phyloP scores from a whole-genome alignment of 2,113 vertebrate species.

The Lethenteron reissneri region DNA sequence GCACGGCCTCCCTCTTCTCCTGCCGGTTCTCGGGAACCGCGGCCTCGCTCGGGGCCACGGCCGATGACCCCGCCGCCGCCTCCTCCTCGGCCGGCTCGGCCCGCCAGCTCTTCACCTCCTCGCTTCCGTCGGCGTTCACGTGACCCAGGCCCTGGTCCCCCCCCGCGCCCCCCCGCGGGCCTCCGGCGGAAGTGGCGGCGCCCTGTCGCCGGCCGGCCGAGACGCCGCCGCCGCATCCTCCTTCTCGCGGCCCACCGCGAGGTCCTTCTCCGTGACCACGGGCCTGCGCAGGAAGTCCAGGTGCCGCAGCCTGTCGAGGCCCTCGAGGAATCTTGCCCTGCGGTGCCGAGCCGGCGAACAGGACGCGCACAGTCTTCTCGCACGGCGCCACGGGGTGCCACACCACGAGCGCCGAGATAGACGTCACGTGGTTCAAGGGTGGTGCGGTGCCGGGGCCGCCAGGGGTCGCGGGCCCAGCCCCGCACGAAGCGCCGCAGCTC shows the following conservation, averaged over 20 bases:
- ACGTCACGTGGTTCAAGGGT: conserved; percentile 29
- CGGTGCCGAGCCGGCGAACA: conserved; percentile 65
- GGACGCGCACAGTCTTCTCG: conserved; percentile 57
- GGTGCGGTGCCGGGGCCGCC: conserved; percentile 19
- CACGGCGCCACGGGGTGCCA: conserved; percentile 49
- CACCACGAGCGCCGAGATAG: conserved; percentile 53
- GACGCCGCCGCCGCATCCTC: neutral
- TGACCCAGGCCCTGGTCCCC: conserved; percentile 4
- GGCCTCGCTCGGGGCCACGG: too few species aligned
- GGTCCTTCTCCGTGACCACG: conserved; percentile 34
- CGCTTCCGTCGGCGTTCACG: too few species aligned
- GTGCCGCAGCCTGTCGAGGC: conserved; percentile 54
- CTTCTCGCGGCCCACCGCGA: conserved; percentile 21
- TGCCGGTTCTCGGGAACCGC: too few species aligned
- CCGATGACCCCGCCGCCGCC: neutral
- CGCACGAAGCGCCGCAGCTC: conserved; percentile 37
- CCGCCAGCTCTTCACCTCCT: conserved; percentile 9
- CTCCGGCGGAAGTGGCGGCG: conserved; percentile 30
- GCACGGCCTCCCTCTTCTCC: conserved; percentile 13
- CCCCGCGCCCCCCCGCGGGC: conserved; percentile 15
- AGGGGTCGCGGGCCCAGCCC: conserved; percentile 22
- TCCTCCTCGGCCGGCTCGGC: conserved; percentile 14
- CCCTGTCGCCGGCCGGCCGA: conserved; percentile 29
- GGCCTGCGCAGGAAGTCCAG: conserved; percentile 51
- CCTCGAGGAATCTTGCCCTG: conserved; percentile 59